phyloP scores from a whole-genome alignment of 2,113 vertebrate species.

The Taxidea taxus region DNA sequence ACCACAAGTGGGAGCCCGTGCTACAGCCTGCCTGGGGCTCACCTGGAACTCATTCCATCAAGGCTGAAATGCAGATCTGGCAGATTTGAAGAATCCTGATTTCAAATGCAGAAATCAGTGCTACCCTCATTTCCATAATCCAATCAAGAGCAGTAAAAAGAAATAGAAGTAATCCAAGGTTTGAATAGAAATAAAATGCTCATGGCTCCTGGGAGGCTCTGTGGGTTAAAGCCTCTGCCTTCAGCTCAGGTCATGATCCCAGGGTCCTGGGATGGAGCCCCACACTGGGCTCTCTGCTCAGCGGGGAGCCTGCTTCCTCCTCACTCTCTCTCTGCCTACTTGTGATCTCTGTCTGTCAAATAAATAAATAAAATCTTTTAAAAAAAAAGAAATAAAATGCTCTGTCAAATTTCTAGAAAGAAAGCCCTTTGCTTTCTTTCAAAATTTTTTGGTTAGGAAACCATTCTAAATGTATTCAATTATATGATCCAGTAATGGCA shows the following conservation, averaged over 20 bases:
- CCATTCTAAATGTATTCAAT: constrained; percentile 12
- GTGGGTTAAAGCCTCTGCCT: too few relatives aligned
- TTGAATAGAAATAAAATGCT: not conserved
- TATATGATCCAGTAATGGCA: not conserved
- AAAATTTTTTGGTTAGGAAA: constrained; percentile 6
- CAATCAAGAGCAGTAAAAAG: not conserved
- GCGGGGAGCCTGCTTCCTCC: too few relatives aligned
- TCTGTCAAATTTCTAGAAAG: not conserved
- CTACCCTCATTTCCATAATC: not conserved
- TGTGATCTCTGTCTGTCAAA: too few relatives aligned
- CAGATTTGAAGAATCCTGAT: not conserved
- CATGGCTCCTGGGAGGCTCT: too few relatives aligned
- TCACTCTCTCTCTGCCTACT: too few relatives aligned
- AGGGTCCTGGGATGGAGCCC: too few relatives aligned
- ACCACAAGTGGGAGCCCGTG: not conserved
- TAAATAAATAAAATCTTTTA: too few relatives aligned
- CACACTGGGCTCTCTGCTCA: too few relatives aligned
- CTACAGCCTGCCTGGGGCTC: not conserved
- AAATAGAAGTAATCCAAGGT: not conserved
- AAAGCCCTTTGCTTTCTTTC: not conserved
- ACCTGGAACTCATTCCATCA: not conserved
- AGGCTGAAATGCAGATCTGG: not conserved
- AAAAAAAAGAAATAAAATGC: constrained; percentile 9
- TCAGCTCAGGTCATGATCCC: too few relatives aligned
- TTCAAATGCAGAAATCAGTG: not conserved